A percentile compares a stretch with the other conserved stretches of the same genome.
These are phyloP conservation scores for Sitta carolinensis DNA, from an alignment of 2,797 vertebrate genomes.

Conservation along the genomic window DNA sequence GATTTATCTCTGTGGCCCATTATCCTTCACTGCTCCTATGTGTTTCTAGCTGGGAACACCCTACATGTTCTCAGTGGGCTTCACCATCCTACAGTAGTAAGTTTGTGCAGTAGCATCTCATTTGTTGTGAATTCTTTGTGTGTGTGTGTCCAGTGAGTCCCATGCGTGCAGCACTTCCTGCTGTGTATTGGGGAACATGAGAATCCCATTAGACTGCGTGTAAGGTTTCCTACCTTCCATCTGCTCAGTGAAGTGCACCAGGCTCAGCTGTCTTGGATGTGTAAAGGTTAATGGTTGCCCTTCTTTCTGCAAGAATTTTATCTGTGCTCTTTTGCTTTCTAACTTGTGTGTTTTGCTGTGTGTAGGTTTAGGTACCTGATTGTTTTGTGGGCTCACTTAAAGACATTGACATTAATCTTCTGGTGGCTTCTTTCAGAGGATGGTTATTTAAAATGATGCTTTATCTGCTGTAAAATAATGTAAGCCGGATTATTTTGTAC, in stretches of 20 bases:
- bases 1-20: not conserved
- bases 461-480: not conserved
- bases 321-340: not conserved
- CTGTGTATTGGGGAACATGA: not conserved
- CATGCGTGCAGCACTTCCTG: not conserved
- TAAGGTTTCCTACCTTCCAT: conserved; percentile 25
- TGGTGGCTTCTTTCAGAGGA: not conserved
- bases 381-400: not conserved
- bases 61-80: not conserved
- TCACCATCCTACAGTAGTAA: not conserved
- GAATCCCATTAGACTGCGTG: not conserved
- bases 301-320: not conserved
- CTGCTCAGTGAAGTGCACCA: not conserved
- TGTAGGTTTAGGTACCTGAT: not conserved
- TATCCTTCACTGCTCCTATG: not conserved
- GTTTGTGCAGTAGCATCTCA: not conserved
- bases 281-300: not conserved
- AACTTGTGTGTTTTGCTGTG: not conserved
- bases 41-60: not conserved
- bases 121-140: not conserved
- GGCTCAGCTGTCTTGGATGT: not conserved
- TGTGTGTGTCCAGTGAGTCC: not conserved
- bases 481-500: not conserved
- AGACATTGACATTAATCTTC: not conserved
- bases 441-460: not conserved